Evolutionary conservation across 1,140 invertebrate species (phyloP), one percentile per base, ranked within the genome.

Genomic region (Zophobas atratus): DNA sequence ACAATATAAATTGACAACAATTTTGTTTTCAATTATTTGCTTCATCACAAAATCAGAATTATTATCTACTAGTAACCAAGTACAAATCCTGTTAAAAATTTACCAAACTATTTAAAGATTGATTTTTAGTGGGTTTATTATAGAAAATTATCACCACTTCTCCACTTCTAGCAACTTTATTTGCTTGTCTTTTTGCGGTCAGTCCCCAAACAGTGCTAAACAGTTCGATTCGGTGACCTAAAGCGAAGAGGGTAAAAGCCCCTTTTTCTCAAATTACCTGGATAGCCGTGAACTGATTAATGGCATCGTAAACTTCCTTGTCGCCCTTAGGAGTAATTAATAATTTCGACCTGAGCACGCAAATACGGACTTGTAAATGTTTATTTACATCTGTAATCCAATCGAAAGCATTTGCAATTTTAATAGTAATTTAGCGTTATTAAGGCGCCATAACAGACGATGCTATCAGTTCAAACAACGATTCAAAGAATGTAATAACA

Each of bases 401-500:
- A 43, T 67, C 1, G 3, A 46, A n/a, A 34, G 55, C 55, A 53
- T 55, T 73, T 55, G 34, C 35, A 53, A 55, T 72, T 55, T 43
- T 73, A 57, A 57, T 73, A 48, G 35, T 73, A 73, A 55, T 43
- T 57, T 55, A 32, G 32, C 39, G 6, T 1, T 53, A 74, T 74
- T 56, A 72, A 72, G 55, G 48, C 20, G 35, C 6, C 70, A 32
- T 32, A 56, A 75, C 74, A 75, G 74, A 75, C 74, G 74, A 75
- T 75, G 53, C 55, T 75, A 75, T 75, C 74, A 43, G 53, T 41
- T 67, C 53, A 75, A 60, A 46, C 46, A 75, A 43, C 74, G 49
- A 75, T 75, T 75, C 43, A 49, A 75, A 63, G 74, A 75, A 75
- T 75, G 51, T 57, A 75, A 63, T 63, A 60, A 75, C 74, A 75